Evolutionary conservation across 1,140 invertebrate species (phyloP).

Genomic region (Caerostris extrusa): DNA sequence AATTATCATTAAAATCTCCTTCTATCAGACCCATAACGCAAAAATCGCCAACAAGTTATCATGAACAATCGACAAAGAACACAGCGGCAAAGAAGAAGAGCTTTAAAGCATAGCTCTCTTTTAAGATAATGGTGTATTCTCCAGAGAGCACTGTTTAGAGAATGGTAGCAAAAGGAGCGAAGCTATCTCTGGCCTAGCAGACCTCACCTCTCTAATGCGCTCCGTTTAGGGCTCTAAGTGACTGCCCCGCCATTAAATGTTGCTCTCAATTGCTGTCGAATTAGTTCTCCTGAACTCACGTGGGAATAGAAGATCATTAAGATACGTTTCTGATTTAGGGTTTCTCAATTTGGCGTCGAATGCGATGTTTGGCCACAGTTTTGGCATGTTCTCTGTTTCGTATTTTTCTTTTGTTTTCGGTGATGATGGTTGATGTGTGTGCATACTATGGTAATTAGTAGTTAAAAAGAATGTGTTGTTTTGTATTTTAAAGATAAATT

Average conservation of each 20-base stretch:
- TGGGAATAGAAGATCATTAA: constrained; percentile 72
- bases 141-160: constrained; percentile 51
- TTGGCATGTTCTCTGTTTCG: not conserved
- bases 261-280: constrained; percentile 68
- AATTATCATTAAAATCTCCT: too few species aligned
- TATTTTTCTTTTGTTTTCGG: too few species aligned
- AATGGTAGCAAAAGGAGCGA: constrained; percentile 62
- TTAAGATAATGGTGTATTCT: constrained; percentile 59
- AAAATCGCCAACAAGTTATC: constrained; percentile 42
- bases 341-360: constrained; percentile 50
- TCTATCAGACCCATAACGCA: not conserved
- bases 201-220: constrained; percentile 69
- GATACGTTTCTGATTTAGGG: constrained; percentile 64
- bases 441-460: too few species aligned
- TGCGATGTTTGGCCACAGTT: not conserved
- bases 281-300: constrained; percentile 62
- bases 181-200: constrained; percentile 67
- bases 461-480: too few species aligned
- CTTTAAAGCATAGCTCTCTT: constrained; percentile 60
- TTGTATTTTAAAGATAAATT: too few species aligned
- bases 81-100: not conserved
- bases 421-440: too few species aligned
- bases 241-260: constrained; percentile 69
- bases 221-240: constrained; percentile 69
- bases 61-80: constrained; percentile 37